Conservation (phyloP, 1,140 invertebrate genomes). For the Gryon sp. region DNA sequence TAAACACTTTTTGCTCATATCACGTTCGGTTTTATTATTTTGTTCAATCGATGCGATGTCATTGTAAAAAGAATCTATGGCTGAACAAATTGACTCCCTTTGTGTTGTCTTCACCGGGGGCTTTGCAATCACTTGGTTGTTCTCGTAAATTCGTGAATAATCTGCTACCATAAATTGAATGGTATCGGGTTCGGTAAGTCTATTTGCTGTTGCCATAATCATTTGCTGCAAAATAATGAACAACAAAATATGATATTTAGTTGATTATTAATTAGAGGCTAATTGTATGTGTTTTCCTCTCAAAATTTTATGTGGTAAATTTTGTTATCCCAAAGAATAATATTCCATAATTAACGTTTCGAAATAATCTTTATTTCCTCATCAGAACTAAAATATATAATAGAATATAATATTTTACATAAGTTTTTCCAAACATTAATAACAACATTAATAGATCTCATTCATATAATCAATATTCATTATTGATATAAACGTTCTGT, state of each 20-base stretch:
- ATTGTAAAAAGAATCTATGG: conserved; percentile 82
- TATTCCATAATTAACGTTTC: too few relatives aligned
- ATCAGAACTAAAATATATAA: too few relatives aligned
- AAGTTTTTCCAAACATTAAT: too few relatives aligned
- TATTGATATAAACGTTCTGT: too few relatives aligned
- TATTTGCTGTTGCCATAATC: conserved; percentile 71
- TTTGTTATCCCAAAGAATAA: too few relatives aligned
- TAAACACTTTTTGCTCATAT: conserved; percentile 52
- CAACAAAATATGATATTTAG: conserved; percentile 28
- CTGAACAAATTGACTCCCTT: conserved; percentile 75
- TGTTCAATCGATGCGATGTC: conserved; percentile 82
- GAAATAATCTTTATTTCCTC: too few relatives aligned
- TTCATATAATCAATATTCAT: too few relatives aligned
- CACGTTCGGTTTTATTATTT: conserved; percentile 57
- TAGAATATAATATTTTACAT: too few relatives aligned
- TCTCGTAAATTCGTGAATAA: conserved; percentile 74
- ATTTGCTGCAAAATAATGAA: conserved; percentile 70
- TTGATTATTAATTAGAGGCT: too few relatives aligned
- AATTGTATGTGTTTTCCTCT: too few relatives aligned
- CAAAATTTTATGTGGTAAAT: too few relatives aligned
- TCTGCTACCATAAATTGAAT: conserved; percentile 76
- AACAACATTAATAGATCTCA: too few relatives aligned
- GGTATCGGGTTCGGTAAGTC: conserved; percentile 71
- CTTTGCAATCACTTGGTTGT: conserved; percentile 75
- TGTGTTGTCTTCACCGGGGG: conserved; percentile 72